A percentile compares a stretch with the other conserved stretches of the same genome.
Conservation (phyloP, 1,140 invertebrate species). For the Magallana gigas region DNA sequence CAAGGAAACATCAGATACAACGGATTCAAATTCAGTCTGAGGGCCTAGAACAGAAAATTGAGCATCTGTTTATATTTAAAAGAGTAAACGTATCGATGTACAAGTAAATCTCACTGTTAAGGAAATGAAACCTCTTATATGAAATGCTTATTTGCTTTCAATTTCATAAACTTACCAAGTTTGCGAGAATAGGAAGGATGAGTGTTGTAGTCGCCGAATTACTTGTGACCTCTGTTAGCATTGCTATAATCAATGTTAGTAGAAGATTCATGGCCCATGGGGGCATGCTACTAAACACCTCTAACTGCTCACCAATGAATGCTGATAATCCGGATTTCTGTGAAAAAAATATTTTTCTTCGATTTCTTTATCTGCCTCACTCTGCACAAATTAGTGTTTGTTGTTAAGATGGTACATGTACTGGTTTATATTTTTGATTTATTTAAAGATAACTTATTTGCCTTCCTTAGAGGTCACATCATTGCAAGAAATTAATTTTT, state of each 20-base stretch:
- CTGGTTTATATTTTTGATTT: no score
- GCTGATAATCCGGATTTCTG: conserved; percentile 58
- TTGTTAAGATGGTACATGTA: no score
- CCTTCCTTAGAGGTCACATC: no score
- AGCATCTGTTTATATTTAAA: background rate
- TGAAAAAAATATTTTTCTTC: background rate
- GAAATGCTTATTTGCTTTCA: no score
- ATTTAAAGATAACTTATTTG: no score
- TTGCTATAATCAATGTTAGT: conserved; percentile 70
- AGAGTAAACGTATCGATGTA: background rate
- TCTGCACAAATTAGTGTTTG: no score
- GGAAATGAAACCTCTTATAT: no score
- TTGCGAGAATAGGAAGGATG: conserved; percentile 77
- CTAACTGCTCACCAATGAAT: conserved; percentile 64
- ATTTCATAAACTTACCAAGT: conserved; percentile 69
- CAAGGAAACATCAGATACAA: conserved; percentile 93
- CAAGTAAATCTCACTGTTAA: no score
- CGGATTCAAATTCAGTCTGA: conserved; percentile 84
- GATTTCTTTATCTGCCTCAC: no score
- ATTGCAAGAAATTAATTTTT: no score
- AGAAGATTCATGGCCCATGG: conserved; percentile 69
- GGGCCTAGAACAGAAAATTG: conserved; percentile 76
- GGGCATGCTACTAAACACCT: conserved; percentile 65
- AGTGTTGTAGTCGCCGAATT: conserved; percentile 79
- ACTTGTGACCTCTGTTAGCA: conserved; percentile 78